phyloP scores from a whole-genome alignment of 2,888 invertebrate species.

The Nemurella pictetii region DNA sequence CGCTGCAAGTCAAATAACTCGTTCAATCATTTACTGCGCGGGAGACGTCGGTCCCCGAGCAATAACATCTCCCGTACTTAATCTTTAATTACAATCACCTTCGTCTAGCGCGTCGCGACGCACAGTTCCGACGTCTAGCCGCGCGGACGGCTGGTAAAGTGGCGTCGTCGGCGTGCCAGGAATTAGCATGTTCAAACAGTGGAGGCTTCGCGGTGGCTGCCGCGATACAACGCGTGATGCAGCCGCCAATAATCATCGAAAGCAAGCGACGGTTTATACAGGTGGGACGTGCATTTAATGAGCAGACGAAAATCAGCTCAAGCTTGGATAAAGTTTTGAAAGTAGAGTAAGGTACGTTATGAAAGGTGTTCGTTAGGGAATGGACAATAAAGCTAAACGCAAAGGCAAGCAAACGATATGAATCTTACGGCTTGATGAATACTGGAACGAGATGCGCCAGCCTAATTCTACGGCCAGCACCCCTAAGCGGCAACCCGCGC shows the following conservation, averaged over 20 bases:
- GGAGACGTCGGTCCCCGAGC: not conserved
- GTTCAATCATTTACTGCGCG: constrained; percentile 19
- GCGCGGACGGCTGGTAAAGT: not conserved
- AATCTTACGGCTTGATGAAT: not conserved
- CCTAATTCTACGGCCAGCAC: not conserved
- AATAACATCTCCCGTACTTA: constrained; percentile 12
- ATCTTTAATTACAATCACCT: constrained; percentile 17
- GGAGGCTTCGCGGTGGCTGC: not conserved
- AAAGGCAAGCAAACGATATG: not conserved
- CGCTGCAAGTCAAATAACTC: constrained; percentile 8
- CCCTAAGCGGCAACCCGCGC: not conserved
- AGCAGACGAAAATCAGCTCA: not conserved
- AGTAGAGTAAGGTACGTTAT: too few relatives aligned
- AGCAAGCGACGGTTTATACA: not conserved
- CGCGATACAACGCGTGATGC: not conserved
- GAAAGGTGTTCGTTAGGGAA: not conserved
- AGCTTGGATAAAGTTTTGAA: too few relatives aligned
- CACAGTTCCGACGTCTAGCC: not conserved
- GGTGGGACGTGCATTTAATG: not conserved
- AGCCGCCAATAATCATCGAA: not conserved
- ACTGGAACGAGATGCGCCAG: too few relatives aligned
- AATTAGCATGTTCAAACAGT: not conserved
- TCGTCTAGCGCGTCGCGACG: not conserved
- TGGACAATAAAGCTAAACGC: not conserved
- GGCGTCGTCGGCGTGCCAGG: not conserved